A percentile compares a stretch with the other conserved stretches of the same genome.
phyloP scores from a whole-genome alignment of 2,797 vertebrate genomes.

The Lagorchestes hirsutus region DNA sequence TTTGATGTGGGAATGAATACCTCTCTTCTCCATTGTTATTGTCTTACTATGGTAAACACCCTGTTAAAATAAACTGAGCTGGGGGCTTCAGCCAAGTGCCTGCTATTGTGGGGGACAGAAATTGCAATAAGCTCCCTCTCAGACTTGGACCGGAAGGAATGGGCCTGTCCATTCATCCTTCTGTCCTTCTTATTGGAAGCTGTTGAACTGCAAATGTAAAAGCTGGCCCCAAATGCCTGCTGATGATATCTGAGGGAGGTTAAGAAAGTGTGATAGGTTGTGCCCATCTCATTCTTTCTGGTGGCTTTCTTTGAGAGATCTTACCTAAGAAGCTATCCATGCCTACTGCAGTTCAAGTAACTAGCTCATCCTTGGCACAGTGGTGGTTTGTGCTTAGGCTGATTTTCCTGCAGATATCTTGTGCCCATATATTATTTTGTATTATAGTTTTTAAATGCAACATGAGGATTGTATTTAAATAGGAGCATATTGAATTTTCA shows the following conservation, averaged over 20 bases:
- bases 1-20: conserved; percentile 70
- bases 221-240: conserved; percentile 58
- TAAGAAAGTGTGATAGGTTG: background rate
- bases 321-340: background rate
- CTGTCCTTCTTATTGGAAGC: conserved; percentile 68
- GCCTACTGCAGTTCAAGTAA: background rate
- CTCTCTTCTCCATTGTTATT: conserved; percentile 74
- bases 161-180: conserved; percentile 77
- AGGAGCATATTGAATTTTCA: background rate
- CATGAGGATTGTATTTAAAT: background rate
- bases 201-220: conserved; percentile 71
- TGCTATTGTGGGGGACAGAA: conserved; percentile 68
- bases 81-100: conserved; percentile 75
- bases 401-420: background rate
- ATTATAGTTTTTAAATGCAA: background rate
- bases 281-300: background rate
- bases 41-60: conserved; percentile 79
- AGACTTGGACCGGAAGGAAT: conserved; percentile 75
- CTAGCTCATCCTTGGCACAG: background rate
- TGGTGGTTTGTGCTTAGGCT: background rate
- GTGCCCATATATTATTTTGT: background rate
- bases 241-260: background rate
- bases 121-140: conserved; percentile 65
- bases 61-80: conserved; percentile 80
- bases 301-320: background rate